A percentile compares a stretch with the other conserved stretches of the same genome.
Conservation (phyloP, 1,140 invertebrate genomes). For the Tetramorium simillimum region DNA sequence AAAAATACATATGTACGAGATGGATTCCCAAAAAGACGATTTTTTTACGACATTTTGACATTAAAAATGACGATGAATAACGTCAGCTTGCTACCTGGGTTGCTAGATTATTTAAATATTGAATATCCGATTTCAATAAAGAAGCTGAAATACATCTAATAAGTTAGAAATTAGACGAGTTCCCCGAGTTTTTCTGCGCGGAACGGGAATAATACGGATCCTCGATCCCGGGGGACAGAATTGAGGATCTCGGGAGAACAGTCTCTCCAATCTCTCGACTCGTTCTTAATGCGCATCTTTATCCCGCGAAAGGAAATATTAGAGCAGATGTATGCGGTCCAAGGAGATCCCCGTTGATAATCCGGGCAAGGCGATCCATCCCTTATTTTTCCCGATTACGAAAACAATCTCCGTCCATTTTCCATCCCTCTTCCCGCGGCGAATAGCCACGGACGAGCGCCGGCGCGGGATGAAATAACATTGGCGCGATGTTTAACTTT, state of each 20-base stretch:
- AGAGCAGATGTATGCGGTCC: constrained; percentile 41
- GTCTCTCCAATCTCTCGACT: constrained; percentile 38
- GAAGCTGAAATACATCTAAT: constrained; percentile 7
- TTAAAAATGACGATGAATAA: too few species aligned
- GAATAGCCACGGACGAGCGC: neutral
- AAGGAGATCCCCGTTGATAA: neutral
- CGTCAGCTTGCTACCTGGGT: too few species aligned
- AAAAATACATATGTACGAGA: neutral
- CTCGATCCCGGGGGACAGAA: neutral
- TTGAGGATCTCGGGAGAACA: constrained; percentile 23
- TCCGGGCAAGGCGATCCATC: constrained; percentile 30
- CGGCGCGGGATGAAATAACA: constrained; percentile 58
- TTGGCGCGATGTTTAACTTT: constrained; percentile 66
- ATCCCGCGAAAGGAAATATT: constrained; percentile 23
- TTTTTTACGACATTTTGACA: too few species aligned
- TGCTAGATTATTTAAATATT: neutral
- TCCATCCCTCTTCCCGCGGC: neutral
- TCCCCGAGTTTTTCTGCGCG: neutral
- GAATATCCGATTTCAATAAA: neutral
- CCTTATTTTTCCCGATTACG: constrained; percentile 57
- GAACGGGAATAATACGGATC: constrained; percentile 4
- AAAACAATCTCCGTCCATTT: constrained; percentile 67
- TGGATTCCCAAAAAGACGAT: too few species aligned
- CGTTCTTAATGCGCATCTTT: constrained; percentile 45
- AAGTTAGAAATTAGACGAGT: constrained; percentile 17